Base-by-base conservation (phyloP, 2,113 vertebrate genomes). In the Sinocyclocheilus maitianheensis region DNA sequence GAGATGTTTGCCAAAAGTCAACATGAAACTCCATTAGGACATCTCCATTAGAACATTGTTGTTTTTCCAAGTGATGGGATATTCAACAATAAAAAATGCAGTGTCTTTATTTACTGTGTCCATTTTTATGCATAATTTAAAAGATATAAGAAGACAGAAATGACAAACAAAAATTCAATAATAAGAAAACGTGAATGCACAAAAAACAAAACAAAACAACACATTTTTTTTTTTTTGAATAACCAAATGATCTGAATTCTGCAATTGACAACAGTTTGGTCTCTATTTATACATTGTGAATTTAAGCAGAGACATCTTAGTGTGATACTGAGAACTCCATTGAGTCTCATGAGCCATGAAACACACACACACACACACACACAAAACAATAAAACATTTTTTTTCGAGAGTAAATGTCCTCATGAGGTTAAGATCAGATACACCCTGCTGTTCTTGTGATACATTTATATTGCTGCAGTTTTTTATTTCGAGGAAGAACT, bases 401-500 rank as follows among this genome's bases (percentile, higher is more conserved):
- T 30, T 30, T 43, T 24, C n/a, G 7, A 20, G 2, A 53, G 76
- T 55, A 62, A 40, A 79, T 62, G 12, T 37, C 37, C 55, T 62
- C 51, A 40, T 1, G n/a, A 55, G 4, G 77, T 24, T 46, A 10
- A 80, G 40, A 62, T 79, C 77, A 37, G 30, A 63, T 80, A 18
- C 7, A 63, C 13, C 5, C 37, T 8, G 6, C 37, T 62, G 10
- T 65, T 62, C 58, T n/a, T 43, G 12, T 16, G 22, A 80, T 43
- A 62, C 7, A 80, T 80, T 46, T 18, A 16, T 46, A 12, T 43
- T 63, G 55, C 58, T 26, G 13, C 37, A 80, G n/a, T 63, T 24
- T 80, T 80, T 80, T 24, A 63, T 63, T 80, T 80, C 12, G 18
- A n/a, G 37, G 37, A 80, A 63, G 58, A 63, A 37, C 14, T 1